phyloP scores from a whole-genome alignment of 1,140 invertebrate species.

The Danaus plexippus region DNA sequence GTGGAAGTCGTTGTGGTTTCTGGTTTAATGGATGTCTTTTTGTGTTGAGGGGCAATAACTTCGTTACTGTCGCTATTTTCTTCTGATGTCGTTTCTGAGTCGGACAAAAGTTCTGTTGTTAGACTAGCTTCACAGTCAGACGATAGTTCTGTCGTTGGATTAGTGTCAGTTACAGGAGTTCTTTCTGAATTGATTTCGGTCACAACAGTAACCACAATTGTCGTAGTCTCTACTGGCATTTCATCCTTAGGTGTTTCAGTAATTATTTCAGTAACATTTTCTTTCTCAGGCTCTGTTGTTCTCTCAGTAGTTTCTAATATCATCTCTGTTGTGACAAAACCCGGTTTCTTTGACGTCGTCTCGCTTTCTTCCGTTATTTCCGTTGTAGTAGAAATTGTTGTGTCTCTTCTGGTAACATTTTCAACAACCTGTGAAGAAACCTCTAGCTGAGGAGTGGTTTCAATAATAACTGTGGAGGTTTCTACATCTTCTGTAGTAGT shows the following conservation, averaged over 20 bases:
- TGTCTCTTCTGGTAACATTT: conserved; percentile 28
- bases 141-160: conserved; percentile 4
- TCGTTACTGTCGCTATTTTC: conserved; percentile 54
- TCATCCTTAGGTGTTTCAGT: conserved; percentile 2
- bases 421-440: conserved; percentile 40
- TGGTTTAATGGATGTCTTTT: conserved; percentile 20
- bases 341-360: conserved; percentile 19
- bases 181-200: conserved; percentile 49
- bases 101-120: conserved; percentile 15
- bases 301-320: conserved; percentile 11
- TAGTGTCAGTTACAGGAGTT: conserved; percentile 17
- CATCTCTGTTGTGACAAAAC: conserved; percentile 8
- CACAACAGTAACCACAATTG: conserved; percentile 34
- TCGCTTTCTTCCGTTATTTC: conserved; percentile 20
- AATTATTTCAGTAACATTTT: conserved; percentile 16
- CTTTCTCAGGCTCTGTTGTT: conserved; percentile 13
- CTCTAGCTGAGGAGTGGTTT: conserved; percentile 38
- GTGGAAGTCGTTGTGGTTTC: conserved; percentile 11
- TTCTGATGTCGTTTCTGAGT: conserved; percentile 29
- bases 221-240: conserved; percentile 33
- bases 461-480: conserved; percentile 31
- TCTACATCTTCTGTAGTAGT: conserved; percentile 42
- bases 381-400: conserved; percentile 6
- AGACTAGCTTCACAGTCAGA: conserved; percentile 11
- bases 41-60: conserved; percentile 35